Base-by-base conservation (phyloP, 2,888 invertebrate genomes). In the Dendrolimus houi region DNA sequence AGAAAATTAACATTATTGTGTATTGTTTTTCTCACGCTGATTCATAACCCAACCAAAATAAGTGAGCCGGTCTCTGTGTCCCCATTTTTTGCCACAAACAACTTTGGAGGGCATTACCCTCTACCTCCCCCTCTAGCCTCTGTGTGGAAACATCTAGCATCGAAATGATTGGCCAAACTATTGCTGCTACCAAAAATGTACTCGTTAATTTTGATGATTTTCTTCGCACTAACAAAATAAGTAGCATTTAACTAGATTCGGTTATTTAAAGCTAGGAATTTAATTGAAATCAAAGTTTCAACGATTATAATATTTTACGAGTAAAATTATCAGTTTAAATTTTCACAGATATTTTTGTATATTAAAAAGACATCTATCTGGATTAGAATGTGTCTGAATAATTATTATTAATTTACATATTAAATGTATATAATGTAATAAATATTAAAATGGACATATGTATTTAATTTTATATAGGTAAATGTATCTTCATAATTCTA, bases 1-100 rank as follows among this genome's bases (percentile, higher is more conserved):
- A 64, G 66, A 62, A 71, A 73, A 71, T 61, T 70, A 68, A 64
- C 70, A 74, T 76, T 79, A 79, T 74, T 77, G 75, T 75, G 73
- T 78, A 79, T 84, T 85, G 82, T 85, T 83, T 81, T 83, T 87
- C 85, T 86, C 85, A 84, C 81, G 80, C 80, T 87, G 87, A 89
- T 83, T 89, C 88, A 89, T 85, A 87, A 79, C 71, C 77, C 74
- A 74, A 80, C 81, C 79, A 82, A 87, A 87, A 84, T 86, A 83
- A 87, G 83, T 78, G 74, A 85, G 82, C 84, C 81, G 85, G 85
- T 85, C 83, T 82, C 77, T 60, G 79, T 82, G 88, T 83, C 87
- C 89, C 76, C 87, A 88, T 88, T 90, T 90, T 90, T 90, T 88
- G 83, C 88, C 81, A 81, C 87, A 87, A 89, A 87, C 89, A 88